Conservation (phyloP, 2,888 invertebrate species). For the Drosophila stalkeri region DNA sequence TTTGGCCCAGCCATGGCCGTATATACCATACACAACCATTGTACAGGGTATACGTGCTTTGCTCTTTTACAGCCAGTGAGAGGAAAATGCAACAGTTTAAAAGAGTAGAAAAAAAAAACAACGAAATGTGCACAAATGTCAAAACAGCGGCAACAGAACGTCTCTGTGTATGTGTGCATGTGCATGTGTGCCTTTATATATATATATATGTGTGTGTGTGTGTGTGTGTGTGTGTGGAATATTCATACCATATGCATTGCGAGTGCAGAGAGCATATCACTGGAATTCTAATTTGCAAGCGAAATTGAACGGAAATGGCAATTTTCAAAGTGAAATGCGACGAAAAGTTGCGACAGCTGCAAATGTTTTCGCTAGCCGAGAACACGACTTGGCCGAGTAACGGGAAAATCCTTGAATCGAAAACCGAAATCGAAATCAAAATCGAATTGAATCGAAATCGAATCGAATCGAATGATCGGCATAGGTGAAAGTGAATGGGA, state of each 20-base stretch:
- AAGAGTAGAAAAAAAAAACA: slow-evolving; percentile 39
- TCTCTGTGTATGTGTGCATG: neutral
- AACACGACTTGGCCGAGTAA: slow-evolving; percentile 30
- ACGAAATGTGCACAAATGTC: slow-evolving; percentile 56
- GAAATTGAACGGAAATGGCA: slow-evolving; percentile 82
- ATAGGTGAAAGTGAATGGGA: slow-evolving; percentile 20
- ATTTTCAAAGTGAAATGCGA: slow-evolving; percentile 81
- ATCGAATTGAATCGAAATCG: neutral
- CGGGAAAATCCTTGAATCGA: neutral
- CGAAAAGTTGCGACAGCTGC: slow-evolving; percentile 63
- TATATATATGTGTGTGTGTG: neutral
- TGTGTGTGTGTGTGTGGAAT: slow-evolving; percentile 11
- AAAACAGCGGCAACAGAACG: slow-evolving; percentile 56
- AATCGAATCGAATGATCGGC: neutral
- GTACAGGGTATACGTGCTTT: slow-evolving; percentile 33
- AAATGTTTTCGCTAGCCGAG: slow-evolving; percentile 32
- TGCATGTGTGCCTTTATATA: neutral
- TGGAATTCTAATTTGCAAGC: slow-evolving; percentile 80
- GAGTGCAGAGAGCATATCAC: slow-evolving; percentile 72
- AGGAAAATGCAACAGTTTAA: slow-evolving; percentile 60
- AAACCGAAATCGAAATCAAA: neutral
- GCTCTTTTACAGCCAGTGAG: slow-evolving; percentile 35
- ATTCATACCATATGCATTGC: slow-evolving; percentile 73
- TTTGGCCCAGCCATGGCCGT: neutral
- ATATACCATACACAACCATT: neutral